A percentile compares a stretch with the other conserved stretches of the same genome.
Evolutionary conservation across 2,888 invertebrate species (phyloP).

Genomic region (Achlya flavicornis): DNA sequence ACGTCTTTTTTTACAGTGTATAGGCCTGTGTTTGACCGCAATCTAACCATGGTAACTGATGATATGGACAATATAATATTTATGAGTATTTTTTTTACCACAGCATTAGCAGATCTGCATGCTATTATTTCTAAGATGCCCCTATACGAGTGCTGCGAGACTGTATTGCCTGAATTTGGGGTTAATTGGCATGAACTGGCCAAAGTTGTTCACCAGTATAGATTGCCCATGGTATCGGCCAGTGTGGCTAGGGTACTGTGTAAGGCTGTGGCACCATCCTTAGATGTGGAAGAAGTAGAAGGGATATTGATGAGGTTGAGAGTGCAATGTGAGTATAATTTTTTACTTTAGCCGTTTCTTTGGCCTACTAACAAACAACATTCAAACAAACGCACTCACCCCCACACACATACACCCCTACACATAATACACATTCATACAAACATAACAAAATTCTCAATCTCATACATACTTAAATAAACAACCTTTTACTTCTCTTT

Average conservation of each 20-base stretch:
- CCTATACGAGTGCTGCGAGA: constrained; percentile 48
- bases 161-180: constrained; percentile 62
- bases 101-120: constrained; percentile 59
- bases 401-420: too few relatives aligned
- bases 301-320: constrained; percentile 52
- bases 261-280: constrained; percentile 41
- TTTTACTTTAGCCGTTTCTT: too few relatives aligned
- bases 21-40: too few relatives aligned
- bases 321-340: constrained; percentile 53
- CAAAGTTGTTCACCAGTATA: constrained; percentile 46
- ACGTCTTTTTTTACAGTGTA: too few relatives aligned
- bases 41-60: too few relatives aligned
- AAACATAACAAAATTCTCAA: too few relatives aligned
- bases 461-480: too few relatives aligned
- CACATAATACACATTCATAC: too few relatives aligned
- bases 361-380: too few relatives aligned
- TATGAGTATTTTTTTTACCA: constrained; percentile 20
- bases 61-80: neutral
- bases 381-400: too few relatives aligned
- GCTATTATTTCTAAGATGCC: constrained; percentile 58
- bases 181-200: constrained; percentile 60
- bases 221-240: constrained; percentile 58
- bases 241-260: constrained; percentile 61
- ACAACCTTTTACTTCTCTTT: too few relatives aligned
- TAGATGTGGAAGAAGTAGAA: constrained; percentile 50